Evolutionary conservation across 2,797 vertebrate genomes (phyloP), one percentile per base, ranked within the genome.

Genomic region (Salmo trutta): DNA sequence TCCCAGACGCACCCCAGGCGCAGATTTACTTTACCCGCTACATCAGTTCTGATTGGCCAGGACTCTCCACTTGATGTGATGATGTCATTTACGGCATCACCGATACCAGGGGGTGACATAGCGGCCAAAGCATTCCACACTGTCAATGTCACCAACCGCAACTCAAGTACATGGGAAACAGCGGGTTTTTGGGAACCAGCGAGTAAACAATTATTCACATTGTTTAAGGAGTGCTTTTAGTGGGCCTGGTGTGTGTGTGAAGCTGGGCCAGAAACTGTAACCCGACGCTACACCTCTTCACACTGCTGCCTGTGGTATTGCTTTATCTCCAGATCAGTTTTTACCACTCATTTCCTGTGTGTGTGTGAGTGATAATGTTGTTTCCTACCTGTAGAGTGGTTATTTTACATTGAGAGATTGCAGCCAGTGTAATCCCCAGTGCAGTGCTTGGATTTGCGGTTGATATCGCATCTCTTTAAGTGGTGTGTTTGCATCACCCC

Each of bases 1-100:
- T 89, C 85, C 84, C 74, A 67, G 67, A 52, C 70, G 8, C 72
- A 78, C 82, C 62, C 24, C 79, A 62, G 87, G 56, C 80, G 73
- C 82, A 90, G 84, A 88, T 90, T 83, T 88, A 71, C 77, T 79
- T 75, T 51, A 77, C 74, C 71, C 69, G 73, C 75, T 59, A 5
- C 65, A 29, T 64, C 64, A 73, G 81, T 81, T 83, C 59, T 76
- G 66, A 77, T 71, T 29, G 75, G 82, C 64, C 82, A 27, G 65
- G 21, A 36, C 52, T n/a, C 73, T 73, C 74, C 79, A 73, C 76
- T 70, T 21, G 68, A 81, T 72, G 53, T 56, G 77, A 75, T 77
- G 74, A 79, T 84, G 76, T 83, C 81, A 79, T 66, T 24, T 73
- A 77, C 24, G 69, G 75, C 83, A 74, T 79, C 79, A 81, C 69